Evolutionary conservation across 2,888 invertebrate species (phyloP).

Genomic region (Sympetrum striolatum): DNA sequence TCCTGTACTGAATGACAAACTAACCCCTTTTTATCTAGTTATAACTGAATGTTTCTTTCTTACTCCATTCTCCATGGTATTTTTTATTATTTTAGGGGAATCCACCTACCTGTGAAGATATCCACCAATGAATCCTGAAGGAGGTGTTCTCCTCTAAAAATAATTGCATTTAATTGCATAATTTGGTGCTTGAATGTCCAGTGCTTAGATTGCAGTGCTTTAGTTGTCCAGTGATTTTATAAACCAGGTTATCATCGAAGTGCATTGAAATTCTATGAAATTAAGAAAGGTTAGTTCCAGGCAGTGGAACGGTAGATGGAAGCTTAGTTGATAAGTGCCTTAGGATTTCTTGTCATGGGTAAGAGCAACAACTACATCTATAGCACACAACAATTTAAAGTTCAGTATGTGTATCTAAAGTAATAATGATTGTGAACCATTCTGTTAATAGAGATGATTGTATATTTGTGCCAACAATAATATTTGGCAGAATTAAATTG

Average conservation of each 20-base stretch:
- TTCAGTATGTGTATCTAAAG: background rate
- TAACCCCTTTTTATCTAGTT: background rate
- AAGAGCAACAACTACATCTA: conserved; percentile 12
- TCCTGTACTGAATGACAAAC: background rate
- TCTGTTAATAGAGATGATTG: background rate
- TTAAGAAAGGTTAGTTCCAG: background rate
- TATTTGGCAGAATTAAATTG: background rate
- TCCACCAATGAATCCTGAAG: conserved; percentile 1
- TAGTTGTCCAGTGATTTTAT: conserved; percentile 33
- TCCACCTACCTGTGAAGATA: conserved; percentile 24
- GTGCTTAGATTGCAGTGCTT: conserved; percentile 9
- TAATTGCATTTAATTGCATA: conserved; percentile 26
- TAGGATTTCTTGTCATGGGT: conserved; percentile 24
- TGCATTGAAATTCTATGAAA: background rate
- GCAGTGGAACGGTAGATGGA: background rate
- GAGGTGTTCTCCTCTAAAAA: background rate
- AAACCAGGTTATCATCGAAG: background rate
- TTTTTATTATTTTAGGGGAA: conserved; percentile 22
- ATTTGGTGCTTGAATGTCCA: conserved; percentile 40
- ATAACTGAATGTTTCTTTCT: background rate
- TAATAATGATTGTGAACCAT: background rate
- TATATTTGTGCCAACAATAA: background rate
- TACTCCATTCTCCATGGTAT: background rate
- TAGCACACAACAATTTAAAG: background rate
- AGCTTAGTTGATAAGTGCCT: conserved; percentile 31